Evolutionary conservation across 35 echinoderm and acorn worm genomes (phyloP), one percentile per base, ranked within the genome.

Genomic region (Ophioderma brevispina): DNA sequence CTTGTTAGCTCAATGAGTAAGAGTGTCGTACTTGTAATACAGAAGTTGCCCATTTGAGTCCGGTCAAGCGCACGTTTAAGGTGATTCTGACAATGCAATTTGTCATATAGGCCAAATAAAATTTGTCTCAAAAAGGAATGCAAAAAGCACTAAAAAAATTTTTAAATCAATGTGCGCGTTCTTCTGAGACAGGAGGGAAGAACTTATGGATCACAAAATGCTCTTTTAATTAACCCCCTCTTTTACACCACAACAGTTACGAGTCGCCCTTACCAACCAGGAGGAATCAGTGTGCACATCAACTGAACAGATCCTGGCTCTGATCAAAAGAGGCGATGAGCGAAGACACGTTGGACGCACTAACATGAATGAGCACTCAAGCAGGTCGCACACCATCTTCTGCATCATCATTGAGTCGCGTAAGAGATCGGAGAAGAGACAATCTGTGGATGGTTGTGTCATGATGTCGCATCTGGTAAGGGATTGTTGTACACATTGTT

Each of bases 301-400:
- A 35, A 30, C 81, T 3, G 46, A 81, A 0, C 84, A 89, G n/a
- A 81, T 98, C 15, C 64, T 98, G 2, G 56, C 92, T 0, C n/a
- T 98, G 17, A 81, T 98, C 39, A 92, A 85, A 85, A 92, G 90
- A 70, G 96, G 96, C 64, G 93, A 98, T 40, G 90, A 82, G 15
- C 79, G 82, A 46, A 64, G 96, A 33, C 96, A 98, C 38, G 79
- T 94, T 0, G 96, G 92, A 8, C 80, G 87, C 30, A 98, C 96
- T 23, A 94, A 98, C 79, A 98, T 98, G 96, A 98, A 98, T 34
- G 96, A 98, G 81, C 90, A 94, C 41, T 94, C 92, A 56, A 94
- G 92, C 32, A 81, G 96, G 13, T 98, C 96, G 17, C 96, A 98
- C 78, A 94, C 87, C 33, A 98, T 98, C 38, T 98, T 98, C 75